A percentile compares a stretch with the other conserved stretches of the same genome.
Evolutionary conservation across 2,797 vertebrate genomes (phyloP).

Genomic region (Myiotriccus ornatus): DNA sequence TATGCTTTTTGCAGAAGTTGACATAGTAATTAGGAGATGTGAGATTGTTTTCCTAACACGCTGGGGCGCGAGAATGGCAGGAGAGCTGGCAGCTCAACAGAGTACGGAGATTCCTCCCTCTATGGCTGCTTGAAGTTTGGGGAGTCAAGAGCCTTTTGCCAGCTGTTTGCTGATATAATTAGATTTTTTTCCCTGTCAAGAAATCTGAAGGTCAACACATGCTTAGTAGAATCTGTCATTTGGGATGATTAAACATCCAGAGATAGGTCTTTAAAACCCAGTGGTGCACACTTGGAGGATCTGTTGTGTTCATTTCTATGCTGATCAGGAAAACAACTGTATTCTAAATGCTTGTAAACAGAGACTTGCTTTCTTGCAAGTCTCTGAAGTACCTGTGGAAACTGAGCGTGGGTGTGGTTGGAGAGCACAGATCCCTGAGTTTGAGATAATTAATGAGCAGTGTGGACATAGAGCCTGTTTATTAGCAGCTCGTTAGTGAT

Average conservation of each 20-base stretch:
- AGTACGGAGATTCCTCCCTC: not conserved
- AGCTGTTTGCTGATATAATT: slow-evolving; percentile 38
- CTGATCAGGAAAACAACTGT: not conserved
- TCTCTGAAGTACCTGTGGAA: not conserved
- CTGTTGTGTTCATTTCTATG: not conserved
- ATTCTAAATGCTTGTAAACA: not conserved
- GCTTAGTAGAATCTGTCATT: slow-evolving; percentile 25
- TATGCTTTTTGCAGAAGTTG: not conserved
- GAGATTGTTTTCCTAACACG: not conserved
- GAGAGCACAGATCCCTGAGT: not conserved
- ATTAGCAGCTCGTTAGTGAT: not conserved
- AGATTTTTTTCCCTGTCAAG: slow-evolving; percentile 17
- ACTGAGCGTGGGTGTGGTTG: not conserved
- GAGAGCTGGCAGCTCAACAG: not conserved
- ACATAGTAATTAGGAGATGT: not conserved
- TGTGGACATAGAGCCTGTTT: not conserved
- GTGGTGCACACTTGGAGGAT: not conserved
- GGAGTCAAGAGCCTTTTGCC: slow-evolving; percentile 1
- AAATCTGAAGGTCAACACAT: slow-evolving; percentile 42
- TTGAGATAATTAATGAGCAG: not conserved
- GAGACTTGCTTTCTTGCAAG: not conserved
- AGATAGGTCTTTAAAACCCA: not conserved
- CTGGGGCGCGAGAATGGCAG: not conserved
- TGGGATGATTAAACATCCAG: slow-evolving; percentile 32
- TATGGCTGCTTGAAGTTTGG: not conserved